Evolutionary conservation across 2,113 vertebrate genomes (phyloP).

Genomic region (Cricetomys ansorgei): DNA sequence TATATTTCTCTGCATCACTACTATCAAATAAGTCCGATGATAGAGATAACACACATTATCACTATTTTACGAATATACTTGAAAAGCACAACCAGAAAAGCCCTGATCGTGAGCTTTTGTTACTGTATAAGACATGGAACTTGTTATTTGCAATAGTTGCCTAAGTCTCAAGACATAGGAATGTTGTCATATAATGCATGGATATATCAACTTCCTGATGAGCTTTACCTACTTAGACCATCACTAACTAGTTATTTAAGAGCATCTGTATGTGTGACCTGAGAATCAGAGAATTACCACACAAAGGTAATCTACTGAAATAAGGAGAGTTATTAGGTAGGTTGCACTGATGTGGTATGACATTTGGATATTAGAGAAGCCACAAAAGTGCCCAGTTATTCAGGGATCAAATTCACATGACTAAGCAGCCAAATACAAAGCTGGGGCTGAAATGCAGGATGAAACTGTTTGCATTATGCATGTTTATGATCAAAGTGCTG

Average conservation of each 20-base stretch:
- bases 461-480: neutral
- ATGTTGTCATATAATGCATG: neutral
- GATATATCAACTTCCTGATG: neutral
- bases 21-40: neutral
- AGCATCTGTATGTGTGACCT: neutral
- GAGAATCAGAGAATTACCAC: neutral
- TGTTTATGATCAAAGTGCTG: neutral
- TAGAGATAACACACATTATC: neutral
- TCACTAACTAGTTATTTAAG: neutral
- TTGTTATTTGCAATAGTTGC: neutral
- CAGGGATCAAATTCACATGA: neutral
- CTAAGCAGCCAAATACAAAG: neutral
- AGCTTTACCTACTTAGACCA: neutral
- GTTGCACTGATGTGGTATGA: neutral
- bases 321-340: neutral
- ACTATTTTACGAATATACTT: neutral
- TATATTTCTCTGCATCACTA: neutral
- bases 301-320: neutral
- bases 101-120: neutral
- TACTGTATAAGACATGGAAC: neutral
- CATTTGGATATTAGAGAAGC: neutral
- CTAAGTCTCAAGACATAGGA: neutral
- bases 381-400: neutral
- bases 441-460: neutral
- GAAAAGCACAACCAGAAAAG: neutral